Evolutionary conservation across 2,888 invertebrate genomes (phyloP).

Genomic region (Physocephala rufipes): DNA sequence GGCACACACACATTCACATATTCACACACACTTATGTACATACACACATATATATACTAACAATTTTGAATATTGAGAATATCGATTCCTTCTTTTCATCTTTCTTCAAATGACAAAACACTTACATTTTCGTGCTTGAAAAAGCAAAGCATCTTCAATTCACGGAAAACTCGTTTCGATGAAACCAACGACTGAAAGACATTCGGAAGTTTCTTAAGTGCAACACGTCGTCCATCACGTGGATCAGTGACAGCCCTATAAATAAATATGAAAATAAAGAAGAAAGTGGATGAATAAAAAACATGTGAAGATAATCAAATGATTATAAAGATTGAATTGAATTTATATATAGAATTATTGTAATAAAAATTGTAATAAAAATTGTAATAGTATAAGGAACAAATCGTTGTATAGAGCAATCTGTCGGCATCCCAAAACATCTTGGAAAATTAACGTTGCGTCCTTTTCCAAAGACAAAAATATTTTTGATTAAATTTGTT

Average conservation of each 20-base stretch:
- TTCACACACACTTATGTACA: neutral
- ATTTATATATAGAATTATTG: neutral
- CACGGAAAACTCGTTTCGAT: conserved; percentile 97
- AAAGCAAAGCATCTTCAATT: conserved; percentile 98
- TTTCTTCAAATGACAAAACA: conserved; percentile 55
- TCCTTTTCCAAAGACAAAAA: too few species aligned
- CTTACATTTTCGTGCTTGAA: conserved; percentile 99
- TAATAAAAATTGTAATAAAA: too few species aligned
- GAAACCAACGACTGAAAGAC: conserved; percentile 99
- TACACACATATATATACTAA: neutral
- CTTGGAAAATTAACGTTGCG: too few species aligned
- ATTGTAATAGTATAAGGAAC: too few species aligned
- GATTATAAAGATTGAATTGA: neutral
- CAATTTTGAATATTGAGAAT: conserved; percentile 3
- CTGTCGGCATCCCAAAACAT: too few species aligned
- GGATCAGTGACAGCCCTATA: conserved; percentile 99
- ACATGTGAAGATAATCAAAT: conserved; percentile 16
- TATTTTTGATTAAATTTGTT: too few species aligned
- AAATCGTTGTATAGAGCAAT: too few species aligned
- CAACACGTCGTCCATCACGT: conserved; percentile 96
- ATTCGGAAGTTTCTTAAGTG: conserved; percentile 99
- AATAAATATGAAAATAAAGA: conserved; percentile 54
- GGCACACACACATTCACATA: neutral
- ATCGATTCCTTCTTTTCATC: too few species aligned
- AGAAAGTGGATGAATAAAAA: conserved; percentile 14